Evolutionary conservation across 2,113 vertebrate genomes (phyloP).

Genomic region (Phalacrocorax pelagicus): DNA sequence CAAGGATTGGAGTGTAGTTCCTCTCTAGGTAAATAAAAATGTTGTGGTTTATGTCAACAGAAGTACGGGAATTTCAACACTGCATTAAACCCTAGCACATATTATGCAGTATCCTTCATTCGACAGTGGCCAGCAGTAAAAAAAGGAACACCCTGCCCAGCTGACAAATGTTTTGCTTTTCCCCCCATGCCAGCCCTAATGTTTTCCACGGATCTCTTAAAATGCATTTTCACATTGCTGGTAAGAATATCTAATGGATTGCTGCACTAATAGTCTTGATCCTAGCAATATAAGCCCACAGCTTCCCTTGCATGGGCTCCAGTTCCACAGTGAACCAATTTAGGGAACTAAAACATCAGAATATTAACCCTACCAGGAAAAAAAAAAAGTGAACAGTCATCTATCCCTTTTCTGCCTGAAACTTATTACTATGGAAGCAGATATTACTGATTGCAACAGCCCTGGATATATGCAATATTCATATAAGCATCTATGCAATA

Average conservation of each 20-base stretch:
- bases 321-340: background rate
- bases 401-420: background rate
- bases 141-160: background rate
- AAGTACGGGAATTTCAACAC: constrained; percentile 7
- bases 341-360: background rate
- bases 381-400: background rate
- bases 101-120: background rate
- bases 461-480: background rate
- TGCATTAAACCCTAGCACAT: background rate
- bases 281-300: background rate
- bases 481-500: background rate
- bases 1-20: background rate
- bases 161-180: background rate
- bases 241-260: background rate
- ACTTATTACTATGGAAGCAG: background rate
- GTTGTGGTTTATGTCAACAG: background rate
- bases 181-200: background rate
- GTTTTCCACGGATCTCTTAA: background rate
- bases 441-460: background rate
- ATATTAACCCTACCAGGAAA: background rate
- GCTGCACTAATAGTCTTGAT: background rate
- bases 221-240: background rate
- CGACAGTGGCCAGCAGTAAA: background rate
- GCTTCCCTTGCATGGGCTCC: background rate
- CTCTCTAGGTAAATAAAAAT: constrained; percentile 5